Evolutionary conservation across 2,797 vertebrate genomes (phyloP), one percentile per base, ranked within the genome.

Genomic region (Furcifer pardalis): DNA sequence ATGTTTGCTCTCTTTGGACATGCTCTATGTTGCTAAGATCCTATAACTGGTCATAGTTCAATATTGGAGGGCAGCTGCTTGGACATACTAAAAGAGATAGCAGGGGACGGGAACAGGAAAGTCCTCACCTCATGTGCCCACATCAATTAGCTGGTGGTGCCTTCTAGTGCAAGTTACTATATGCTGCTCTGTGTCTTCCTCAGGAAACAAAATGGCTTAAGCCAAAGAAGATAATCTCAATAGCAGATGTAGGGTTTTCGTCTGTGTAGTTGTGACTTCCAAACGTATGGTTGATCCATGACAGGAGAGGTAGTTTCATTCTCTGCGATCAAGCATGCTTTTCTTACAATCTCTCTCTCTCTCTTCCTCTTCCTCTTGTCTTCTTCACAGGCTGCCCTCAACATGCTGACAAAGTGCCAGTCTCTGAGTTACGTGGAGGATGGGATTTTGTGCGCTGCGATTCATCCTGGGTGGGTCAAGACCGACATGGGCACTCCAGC

Each of bases 391-490:
- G 94, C 90, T 83, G 87, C 92, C 9, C 90, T 95, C 77, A 95
- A 95, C 68, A 94, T 93, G 91, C 86, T 94, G 63, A 83, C 46
- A 35, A 76, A 23, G 86, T 94, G 93, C 85, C 92, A 94, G 56
- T 78, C 86, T 81, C 65, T 91, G 78, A 89, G 72, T 27, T 93
- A 94, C 0, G 8, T 74, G 27, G 73, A 94, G n/a, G 85, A 91
- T 0, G 91, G 90, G 30, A 93, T 95, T 89, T 89, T 95, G 65
- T 93, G 92, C 0, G 69, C 90, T 72, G 91, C 87, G 1, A 77
- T 95, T 81, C 89, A 93, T 71, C 92, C 94, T 0, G 92, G 94
- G n/a, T 95, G 94, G 92, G 93, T 94, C 79, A 92, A 94, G 90
- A 92, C 94, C 0, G 91, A 94, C 81, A 92, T 92, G 89, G 91